Conservation (phyloP, 2,888 invertebrate genomes). For the Chrysolina oricalcia region DNA sequence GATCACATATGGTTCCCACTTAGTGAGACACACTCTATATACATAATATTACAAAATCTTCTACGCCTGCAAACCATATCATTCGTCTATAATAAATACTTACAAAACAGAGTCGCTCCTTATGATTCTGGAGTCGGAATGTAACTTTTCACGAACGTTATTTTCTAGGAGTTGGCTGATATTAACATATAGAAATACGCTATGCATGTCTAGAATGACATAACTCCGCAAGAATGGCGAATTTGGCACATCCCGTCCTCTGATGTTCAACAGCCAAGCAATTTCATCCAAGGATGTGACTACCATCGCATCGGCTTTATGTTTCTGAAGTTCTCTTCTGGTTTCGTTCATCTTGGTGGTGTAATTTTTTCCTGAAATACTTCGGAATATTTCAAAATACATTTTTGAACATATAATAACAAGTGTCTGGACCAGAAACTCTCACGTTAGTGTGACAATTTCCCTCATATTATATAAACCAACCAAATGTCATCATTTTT, state of each 20-base stretch:
- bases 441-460: too few relatives aligned
- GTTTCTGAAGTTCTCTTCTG: conserved; percentile 76
- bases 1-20: too few relatives aligned
- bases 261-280: conserved; percentile 90
- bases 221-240: conserved; percentile 88
- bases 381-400: conserved; percentile 37
- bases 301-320: conserved; percentile 85
- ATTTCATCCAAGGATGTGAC: conserved; percentile 91
- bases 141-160: conserved; percentile 71
- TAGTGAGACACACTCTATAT: too few relatives aligned
- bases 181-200: conserved; percentile 82
- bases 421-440: background rate
- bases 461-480: too few relatives aligned
- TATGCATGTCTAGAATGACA: conserved; percentile 78
- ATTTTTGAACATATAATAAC: background rate
- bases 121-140: conserved; percentile 75
- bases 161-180: conserved; percentile 75
- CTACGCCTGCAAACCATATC: too few relatives aligned
- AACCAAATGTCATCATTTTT: too few relatives aligned
- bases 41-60: too few relatives aligned
- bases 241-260: conserved; percentile 88
- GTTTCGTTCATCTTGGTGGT: conserved; percentile 82
- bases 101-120: conserved; percentile 79
- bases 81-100: too few relatives aligned
- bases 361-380: conserved; percentile 78